A percentile compares a stretch with the other conserved stretches of the same genome.
These are phyloP conservation scores for rabbit (Oryctolagus cuniculus) DNA, from an alignment of 2,113 vertebrate genomes.

Conservation along the genomic window DNA sequence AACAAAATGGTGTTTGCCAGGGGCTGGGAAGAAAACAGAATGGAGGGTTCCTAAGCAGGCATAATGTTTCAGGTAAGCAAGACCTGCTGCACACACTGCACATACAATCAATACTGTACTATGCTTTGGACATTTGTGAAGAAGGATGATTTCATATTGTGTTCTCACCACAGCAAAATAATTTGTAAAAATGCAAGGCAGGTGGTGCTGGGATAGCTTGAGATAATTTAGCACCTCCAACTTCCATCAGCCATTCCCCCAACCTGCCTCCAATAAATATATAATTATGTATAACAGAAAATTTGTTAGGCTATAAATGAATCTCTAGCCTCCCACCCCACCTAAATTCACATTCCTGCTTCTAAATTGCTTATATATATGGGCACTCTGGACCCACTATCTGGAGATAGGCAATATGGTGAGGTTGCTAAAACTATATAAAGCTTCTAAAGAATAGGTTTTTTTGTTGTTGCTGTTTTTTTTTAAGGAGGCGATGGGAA, in stretches of 20 bases:
- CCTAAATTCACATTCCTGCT: constrained; percentile 32
- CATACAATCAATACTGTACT: neutral
- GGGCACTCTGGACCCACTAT: neutral
- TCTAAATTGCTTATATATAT: neutral
- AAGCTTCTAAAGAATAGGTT: neutral
- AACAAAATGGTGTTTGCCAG: neutral
- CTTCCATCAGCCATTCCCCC: neutral
- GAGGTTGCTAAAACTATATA: neutral
- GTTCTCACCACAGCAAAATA: neutral
- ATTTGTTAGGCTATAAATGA: neutral
- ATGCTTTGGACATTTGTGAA: neutral
- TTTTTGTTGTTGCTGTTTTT: no score
- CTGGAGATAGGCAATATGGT: neutral
- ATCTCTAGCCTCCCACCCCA: neutral
- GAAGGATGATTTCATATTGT: neutral
- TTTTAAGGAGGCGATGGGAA: neutral
- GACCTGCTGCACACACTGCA: neutral
- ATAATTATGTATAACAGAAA: constrained; percentile 4
- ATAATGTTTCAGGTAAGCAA: neutral
- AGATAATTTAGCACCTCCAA: neutral
- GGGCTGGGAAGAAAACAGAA: neutral
- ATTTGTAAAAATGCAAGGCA: neutral
- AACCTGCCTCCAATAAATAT: neutral
- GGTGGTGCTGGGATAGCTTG: neutral
- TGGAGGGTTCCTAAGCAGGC: neutral